A percentile compares a stretch with the other conserved stretches of the same genome.
Evolutionary conservation across 2,888 invertebrate genomes (phyloP).

Genomic region (Luperina testacea): DNA sequence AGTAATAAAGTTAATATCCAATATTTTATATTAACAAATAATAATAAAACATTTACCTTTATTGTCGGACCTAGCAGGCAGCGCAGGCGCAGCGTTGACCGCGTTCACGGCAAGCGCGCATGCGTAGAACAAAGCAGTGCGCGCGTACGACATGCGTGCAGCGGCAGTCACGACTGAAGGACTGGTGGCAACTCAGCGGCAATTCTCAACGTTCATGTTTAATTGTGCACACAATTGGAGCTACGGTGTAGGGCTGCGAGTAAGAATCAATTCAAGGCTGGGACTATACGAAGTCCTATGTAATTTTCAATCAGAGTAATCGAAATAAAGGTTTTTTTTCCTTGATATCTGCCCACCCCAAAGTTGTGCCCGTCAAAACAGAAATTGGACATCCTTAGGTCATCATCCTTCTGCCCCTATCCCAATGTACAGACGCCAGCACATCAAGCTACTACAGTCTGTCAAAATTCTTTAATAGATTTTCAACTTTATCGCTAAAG

Average conservation of each 20-base stretch:
- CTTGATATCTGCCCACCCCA: not conserved
- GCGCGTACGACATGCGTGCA: constrained; percentile 82
- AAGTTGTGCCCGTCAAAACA: not conserved
- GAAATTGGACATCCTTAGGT: not conserved
- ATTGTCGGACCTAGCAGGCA: constrained; percentile 75
- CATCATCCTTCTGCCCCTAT: not conserved
- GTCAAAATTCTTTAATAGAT: too few species aligned
- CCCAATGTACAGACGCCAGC: not conserved
- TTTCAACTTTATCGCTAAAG: too few species aligned
- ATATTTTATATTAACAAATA: not conserved
- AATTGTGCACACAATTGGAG: constrained; percentile 43
- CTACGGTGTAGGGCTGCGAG: constrained; percentile 41
- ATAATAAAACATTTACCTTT: constrained; percentile 73
- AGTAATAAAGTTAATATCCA: not conserved
- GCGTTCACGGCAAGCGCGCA: constrained; percentile 78
- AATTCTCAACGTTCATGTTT: constrained; percentile 42
- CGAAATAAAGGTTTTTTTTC: not conserved
- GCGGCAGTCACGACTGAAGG: constrained; percentile 67
- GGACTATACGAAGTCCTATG: not conserved
- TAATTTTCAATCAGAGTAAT: not conserved
- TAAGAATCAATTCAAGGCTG: not conserved
- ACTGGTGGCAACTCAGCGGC: constrained; percentile 10
- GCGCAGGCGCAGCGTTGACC: constrained; percentile 78
- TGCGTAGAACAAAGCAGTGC: constrained; percentile 75
- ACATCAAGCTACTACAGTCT: too few species aligned